Conservation (phyloP, 2,888 invertebrate species). For the Trilocha varians region DNA sequence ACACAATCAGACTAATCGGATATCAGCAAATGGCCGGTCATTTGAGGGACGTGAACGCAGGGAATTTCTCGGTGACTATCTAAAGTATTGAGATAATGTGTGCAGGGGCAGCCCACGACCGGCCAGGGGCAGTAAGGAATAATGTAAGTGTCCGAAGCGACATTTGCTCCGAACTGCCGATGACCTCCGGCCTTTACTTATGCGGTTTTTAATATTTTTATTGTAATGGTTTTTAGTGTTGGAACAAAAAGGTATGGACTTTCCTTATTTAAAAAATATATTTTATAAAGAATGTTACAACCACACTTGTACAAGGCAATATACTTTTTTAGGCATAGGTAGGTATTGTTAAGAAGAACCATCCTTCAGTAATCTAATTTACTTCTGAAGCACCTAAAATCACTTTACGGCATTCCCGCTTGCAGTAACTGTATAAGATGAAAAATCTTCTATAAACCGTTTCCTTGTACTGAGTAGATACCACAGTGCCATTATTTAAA, state of each 20-base stretch:
- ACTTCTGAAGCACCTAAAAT: too few relatives aligned
- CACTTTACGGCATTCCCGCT: too few relatives aligned
- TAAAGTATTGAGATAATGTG: constrained; percentile 72
- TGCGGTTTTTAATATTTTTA: constrained; percentile 77
- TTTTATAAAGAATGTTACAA: too few relatives aligned
- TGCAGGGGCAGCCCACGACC: constrained; percentile 39
- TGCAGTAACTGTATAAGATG: too few relatives aligned
- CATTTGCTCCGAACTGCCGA: constrained; percentile 72
- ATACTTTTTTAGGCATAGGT: too few relatives aligned
- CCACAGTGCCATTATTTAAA: too few relatives aligned
- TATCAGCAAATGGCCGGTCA: constrained; percentile 66
- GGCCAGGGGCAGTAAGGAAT: constrained; percentile 51
- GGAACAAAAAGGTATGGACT: constrained; percentile 31
- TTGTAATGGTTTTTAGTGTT: constrained; percentile 70
- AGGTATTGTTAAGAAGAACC: too few relatives aligned
- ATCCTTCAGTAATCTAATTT: too few relatives aligned
- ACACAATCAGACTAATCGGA: constrained; percentile 72
- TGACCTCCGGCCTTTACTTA: constrained; percentile 72
- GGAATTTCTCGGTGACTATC: constrained; percentile 66
- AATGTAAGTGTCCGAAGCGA: constrained; percentile 71
- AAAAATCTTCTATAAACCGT: too few relatives aligned
- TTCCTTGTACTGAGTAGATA: too few relatives aligned
- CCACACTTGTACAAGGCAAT: too few relatives aligned
- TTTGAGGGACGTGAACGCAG: constrained; percentile 51
- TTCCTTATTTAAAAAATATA: too few relatives aligned